Conservation (phyloP, 2,888 invertebrate species). For the Rhaphigaster nebulosa region DNA sequence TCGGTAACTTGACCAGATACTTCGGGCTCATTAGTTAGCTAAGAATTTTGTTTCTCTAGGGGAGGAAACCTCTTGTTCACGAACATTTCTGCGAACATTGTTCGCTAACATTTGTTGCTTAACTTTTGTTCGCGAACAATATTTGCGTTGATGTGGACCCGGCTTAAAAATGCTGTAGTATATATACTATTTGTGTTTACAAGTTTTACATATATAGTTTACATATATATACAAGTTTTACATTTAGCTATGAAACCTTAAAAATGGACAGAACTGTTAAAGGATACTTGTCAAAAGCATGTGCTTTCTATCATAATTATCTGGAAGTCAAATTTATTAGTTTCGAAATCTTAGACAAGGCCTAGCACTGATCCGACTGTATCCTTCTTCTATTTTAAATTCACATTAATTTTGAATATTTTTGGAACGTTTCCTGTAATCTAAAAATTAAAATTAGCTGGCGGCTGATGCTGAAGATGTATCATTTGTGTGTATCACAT, state of each 20-base stretch:
- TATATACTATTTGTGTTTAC: too few species aligned
- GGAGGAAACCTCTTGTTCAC: too few species aligned
- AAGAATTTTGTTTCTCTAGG: too few species aligned
- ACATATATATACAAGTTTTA: too few species aligned
- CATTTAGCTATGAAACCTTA: background rate
- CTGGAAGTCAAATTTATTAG: background rate
- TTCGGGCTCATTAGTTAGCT: too few species aligned
- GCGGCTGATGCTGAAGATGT: background rate
- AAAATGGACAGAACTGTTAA: background rate
- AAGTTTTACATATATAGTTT: too few species aligned
- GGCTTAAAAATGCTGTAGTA: too few species aligned
- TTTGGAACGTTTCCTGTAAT: constrained; percentile 27
- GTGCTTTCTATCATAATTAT: background rate
- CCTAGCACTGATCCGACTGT: background rate
- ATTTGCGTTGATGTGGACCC: too few species aligned
- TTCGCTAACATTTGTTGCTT: too few species aligned
- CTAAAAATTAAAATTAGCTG: background rate
- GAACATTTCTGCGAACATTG: too few species aligned
- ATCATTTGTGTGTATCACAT: background rate
- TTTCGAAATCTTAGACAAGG: background rate
- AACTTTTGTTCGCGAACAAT: too few species aligned
- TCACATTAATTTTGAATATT: constrained; percentile 12
- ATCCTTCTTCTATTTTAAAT: constrained; percentile 18
- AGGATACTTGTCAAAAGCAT: background rate
- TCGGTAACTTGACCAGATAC: too few species aligned